phyloP scores from a whole-genome alignment of 2,888 invertebrate species.

The Adineta ricciae region DNA sequence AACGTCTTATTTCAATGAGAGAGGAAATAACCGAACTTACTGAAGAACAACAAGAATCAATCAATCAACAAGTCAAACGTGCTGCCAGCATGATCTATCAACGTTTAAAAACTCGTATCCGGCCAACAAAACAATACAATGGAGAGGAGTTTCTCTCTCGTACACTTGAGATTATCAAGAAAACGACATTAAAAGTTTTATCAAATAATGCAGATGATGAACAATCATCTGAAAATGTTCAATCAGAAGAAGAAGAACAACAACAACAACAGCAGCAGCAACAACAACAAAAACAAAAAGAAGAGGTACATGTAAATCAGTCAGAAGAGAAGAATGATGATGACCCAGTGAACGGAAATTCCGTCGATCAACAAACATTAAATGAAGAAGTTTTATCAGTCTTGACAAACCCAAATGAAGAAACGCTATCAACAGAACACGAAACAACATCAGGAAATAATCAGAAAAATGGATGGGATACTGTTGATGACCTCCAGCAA shows the following conservation, averaged over 20 bases:
- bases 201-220: not conserved
- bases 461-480: constrained; percentile 13
- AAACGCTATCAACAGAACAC: not conserved
- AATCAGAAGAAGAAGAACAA: not conserved
- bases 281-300: no score
- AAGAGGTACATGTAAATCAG: no score
- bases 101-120: not conserved
- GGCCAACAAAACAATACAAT: not conserved
- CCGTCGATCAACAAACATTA: not conserved
- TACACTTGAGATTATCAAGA: constrained; percentile 7
- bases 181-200: constrained; percentile 6
- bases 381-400: not conserved
- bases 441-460: not conserved
- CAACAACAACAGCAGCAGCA: no score
- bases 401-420: not conserved
- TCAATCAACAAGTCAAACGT: not conserved
- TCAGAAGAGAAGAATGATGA: not conserved
- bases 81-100: not conserved
- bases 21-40: not conserved
- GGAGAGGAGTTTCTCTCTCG: not conserved
- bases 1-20: not conserved
- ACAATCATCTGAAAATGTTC: not conserved
- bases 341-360: not conserved
- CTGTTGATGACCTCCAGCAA: not conserved
- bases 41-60: not conserved